Conservation (phyloP, 2,888 invertebrate species). For the Tortricodes alternella region DNA sequence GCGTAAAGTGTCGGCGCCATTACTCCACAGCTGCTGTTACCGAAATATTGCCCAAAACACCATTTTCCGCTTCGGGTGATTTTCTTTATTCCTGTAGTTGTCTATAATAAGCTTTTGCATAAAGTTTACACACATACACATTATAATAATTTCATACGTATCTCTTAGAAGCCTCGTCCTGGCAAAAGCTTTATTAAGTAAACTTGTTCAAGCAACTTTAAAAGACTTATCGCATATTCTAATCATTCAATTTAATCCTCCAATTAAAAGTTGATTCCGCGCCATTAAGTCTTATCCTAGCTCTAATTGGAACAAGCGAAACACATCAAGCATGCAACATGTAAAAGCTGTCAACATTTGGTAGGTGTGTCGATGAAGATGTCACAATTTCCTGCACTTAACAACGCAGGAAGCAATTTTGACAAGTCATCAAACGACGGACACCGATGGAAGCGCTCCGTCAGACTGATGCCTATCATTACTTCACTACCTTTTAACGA, state of each 20-base stretch:
- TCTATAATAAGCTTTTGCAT: not conserved
- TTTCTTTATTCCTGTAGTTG: conserved; percentile 60
- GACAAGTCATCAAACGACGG: conserved; percentile 80
- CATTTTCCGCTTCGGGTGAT: conserved; percentile 68
- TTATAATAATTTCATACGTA: too few relatives aligned
- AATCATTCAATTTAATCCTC: too few relatives aligned
- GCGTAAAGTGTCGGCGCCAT: conserved; percentile 81
- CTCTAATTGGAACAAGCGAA: not conserved
- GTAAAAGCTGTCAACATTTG: conserved; percentile 62
- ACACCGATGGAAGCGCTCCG: conserved; percentile 65
- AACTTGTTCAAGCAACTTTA: too few relatives aligned
- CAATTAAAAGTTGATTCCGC: too few relatives aligned
- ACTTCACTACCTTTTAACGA: conserved; percentile 44
- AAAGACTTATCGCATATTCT: too few relatives aligned
- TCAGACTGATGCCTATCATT: conserved; percentile 63
- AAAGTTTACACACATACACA: too few relatives aligned
- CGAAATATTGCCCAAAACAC: conserved; percentile 76
- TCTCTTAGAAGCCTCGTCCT: too few relatives aligned
- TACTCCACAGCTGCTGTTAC: conserved; percentile 79
- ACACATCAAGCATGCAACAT: conserved; percentile 6
- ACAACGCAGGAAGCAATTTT: conserved; percentile 80
- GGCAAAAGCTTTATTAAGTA: too few relatives aligned
- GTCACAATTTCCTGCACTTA: conserved; percentile 83
- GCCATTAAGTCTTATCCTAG: too few relatives aligned
- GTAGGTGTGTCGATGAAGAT: conserved; percentile 75